phyloP scores from a whole-genome alignment of 2,888 invertebrate genomes.

The Trypoxylon attenuatum region DNA sequence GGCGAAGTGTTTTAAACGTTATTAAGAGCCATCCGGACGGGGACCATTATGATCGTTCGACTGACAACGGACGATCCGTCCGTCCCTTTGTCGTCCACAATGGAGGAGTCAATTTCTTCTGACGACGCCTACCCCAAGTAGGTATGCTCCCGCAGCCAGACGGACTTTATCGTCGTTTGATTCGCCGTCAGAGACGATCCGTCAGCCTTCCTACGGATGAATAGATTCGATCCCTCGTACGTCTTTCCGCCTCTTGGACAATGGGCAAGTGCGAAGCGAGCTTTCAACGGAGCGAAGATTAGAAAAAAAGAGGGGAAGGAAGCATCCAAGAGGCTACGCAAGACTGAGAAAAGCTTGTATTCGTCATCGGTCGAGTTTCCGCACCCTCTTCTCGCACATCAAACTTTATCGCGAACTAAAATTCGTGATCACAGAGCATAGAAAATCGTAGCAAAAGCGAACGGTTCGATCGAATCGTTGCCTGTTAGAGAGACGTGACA shows the following conservation, averaged over 20 bases:
- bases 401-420: conserved; percentile 20
- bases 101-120: conserved; percentile 17
- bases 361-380: too few species aligned
- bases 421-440: too few species aligned
- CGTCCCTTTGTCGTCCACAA: conserved; percentile 8
- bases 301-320: conserved; percentile 9
- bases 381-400: too few species aligned
- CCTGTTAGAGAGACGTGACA: too few species aligned
- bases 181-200: conserved; percentile 32
- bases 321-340: conserved; percentile 5
- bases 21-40: neutral
- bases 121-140: conserved; percentile 1
- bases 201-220: conserved; percentile 28
- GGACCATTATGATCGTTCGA: neutral
- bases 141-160: conserved; percentile 13
- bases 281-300: conserved; percentile 13
- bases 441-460: too few species aligned
- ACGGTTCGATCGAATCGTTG: too few species aligned
- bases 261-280: conserved; percentile 31
- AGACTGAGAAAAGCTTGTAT: conserved; percentile 25
- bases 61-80: neutral
- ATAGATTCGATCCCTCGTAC: conserved; percentile 23
- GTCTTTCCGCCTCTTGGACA: conserved; percentile 27
- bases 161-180: conserved; percentile 46
- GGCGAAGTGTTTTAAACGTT: neutral